Conservation (phyloP, 2,797 vertebrate species). For the Galaxias olidus region DNA sequence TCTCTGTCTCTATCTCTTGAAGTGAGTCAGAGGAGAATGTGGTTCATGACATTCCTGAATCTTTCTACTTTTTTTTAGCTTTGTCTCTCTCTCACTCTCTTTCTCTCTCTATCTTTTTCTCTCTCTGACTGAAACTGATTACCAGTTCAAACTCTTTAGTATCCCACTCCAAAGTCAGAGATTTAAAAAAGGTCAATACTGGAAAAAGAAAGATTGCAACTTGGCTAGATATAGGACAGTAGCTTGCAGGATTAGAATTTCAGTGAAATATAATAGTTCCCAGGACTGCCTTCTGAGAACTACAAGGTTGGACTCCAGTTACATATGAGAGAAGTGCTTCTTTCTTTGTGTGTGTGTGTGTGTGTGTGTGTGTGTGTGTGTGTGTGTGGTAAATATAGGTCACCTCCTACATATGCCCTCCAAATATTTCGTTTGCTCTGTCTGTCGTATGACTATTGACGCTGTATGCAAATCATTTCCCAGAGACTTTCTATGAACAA, state of each 20-base stretch:
- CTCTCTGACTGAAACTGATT: not conserved
- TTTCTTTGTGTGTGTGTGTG: not conserved
- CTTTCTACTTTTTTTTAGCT: slow-evolving; percentile 11
- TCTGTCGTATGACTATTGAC: slow-evolving; percentile 4
- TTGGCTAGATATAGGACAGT: no score
- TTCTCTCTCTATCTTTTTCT: slow-evolving; percentile 4
- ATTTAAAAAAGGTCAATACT: not conserved
- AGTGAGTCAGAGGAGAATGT: no score
- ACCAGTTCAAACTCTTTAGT: no score
- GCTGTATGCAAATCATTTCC: not conserved
- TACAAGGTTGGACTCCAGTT: slow-evolving; percentile 6
- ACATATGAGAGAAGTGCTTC: not conserved
- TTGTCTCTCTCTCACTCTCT: not conserved
- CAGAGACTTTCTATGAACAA: not conserved
- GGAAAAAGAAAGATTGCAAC: not conserved
- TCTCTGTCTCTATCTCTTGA: not conserved
- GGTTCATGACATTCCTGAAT: not conserved
- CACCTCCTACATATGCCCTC: not conserved
- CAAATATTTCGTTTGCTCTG: not conserved
- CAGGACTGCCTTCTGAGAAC: slow-evolving; percentile 21
- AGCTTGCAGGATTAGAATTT: no score
- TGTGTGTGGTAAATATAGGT: not conserved
- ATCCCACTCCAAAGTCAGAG: no score
- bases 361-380: not conserved
- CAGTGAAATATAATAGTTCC: no score